phyloP scores from a whole-genome alignment of 2,888 invertebrate genomes.

The Eupithecia subfuscata region DNA sequence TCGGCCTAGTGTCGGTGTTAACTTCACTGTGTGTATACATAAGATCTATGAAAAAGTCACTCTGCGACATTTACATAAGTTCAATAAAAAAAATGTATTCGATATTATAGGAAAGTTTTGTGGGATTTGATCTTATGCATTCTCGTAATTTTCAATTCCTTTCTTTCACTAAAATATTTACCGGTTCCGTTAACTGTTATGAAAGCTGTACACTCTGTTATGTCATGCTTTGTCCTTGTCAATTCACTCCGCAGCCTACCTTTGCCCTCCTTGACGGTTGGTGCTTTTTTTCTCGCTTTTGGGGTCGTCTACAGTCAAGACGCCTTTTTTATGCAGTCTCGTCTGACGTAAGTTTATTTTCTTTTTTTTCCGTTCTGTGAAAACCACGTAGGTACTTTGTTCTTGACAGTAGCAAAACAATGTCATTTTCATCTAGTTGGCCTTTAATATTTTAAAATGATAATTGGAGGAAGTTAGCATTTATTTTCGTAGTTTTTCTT shows the following conservation, averaged over 20 bases:
- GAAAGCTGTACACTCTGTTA: background rate
- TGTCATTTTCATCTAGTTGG: background rate
- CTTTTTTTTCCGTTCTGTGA: background rate
- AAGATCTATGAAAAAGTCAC: background rate
- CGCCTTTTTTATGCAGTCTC: background rate
- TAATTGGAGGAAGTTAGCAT: slow-evolving; percentile 1
- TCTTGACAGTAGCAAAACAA: background rate
- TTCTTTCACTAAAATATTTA: background rate
- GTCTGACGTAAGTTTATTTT: background rate
- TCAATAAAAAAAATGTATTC: background rate
- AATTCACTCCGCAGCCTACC: background rate
- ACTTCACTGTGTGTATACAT: background rate
- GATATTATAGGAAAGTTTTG: background rate
- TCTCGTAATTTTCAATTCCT: background rate
- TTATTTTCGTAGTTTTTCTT: slow-evolving; percentile 13
- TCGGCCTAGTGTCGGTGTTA: too few species aligned
- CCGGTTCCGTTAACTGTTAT: background rate
- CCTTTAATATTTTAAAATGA: slow-evolving; percentile 9
- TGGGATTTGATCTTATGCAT: background rate
- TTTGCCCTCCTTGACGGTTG: background rate
- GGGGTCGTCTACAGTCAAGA: slow-evolving; percentile 1
- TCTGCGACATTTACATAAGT: background rate
- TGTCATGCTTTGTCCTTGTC: background rate
- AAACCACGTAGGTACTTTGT: background rate
- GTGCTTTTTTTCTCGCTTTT: background rate